Evolutionary conservation across 1,140 invertebrate genomes (phyloP).

Genomic region (Parapsyche elsis): DNA sequence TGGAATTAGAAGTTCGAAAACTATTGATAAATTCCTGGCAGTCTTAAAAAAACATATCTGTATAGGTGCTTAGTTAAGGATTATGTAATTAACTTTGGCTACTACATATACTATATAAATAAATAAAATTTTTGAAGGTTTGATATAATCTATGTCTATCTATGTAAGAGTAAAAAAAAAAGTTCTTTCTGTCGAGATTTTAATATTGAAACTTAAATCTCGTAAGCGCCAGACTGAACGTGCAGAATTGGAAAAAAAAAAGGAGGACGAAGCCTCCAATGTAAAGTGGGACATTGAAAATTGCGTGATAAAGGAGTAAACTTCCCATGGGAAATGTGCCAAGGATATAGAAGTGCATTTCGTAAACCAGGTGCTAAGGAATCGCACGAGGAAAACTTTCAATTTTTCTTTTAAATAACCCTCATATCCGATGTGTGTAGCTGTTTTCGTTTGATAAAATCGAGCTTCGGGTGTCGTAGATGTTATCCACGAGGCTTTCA

Average conservation of each 20-base stretch:
- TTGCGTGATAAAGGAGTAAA: constrained; percentile 48
- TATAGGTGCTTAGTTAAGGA: too few species aligned
- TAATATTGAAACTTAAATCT: constrained; percentile 13
- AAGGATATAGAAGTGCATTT: constrained; percentile 43
- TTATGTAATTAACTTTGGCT: too few species aligned
- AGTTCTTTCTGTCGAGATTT: not conserved
- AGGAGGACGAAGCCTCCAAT: not conserved
- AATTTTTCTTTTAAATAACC: constrained; percentile 39
- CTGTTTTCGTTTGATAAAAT: not conserved
- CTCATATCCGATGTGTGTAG: not conserved
- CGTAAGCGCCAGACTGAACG: not conserved
- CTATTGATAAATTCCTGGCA: too few species aligned
- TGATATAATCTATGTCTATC: not conserved
- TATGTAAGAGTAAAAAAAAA: not conserved
- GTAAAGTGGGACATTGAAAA: constrained; percentile 38
- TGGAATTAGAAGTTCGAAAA: too few species aligned
- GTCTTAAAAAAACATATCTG: too few species aligned
- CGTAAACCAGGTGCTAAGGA: constrained; percentile 40
- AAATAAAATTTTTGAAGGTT: too few species aligned
- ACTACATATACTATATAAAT: too few species aligned
- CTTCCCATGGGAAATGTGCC: constrained; percentile 49
- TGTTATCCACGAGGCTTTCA: not conserved
- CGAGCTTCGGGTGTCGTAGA: not conserved
- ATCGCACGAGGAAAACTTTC: constrained; percentile 50
- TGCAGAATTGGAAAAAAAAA: not conserved